These are phyloP conservation scores for Miltochrista miniata DNA, from an alignment of 2,888 invertebrate species.

Conservation along the genomic window DNA sequence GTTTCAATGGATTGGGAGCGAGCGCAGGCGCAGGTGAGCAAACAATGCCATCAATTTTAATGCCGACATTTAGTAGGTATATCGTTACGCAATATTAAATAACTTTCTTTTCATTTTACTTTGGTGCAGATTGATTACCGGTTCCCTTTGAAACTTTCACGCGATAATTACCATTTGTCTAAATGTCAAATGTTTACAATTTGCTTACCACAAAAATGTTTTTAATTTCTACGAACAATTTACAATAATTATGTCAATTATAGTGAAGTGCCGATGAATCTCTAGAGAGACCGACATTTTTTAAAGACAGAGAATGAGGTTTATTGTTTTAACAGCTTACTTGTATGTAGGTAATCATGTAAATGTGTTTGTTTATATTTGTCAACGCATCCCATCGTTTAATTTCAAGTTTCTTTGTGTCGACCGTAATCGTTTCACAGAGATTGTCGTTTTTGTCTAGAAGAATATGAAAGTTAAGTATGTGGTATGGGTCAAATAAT, in stretches of 20 bases:
- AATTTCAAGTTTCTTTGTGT: neutral
- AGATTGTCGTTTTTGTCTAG: too few species aligned
- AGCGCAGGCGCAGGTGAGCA: slow-evolving; percentile 12
- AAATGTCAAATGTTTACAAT: slow-evolving; percentile 15
- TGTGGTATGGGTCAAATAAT: too few species aligned
- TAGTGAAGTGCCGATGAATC: slow-evolving; percentile 2
- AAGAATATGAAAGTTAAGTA: too few species aligned
- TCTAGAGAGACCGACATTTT: slow-evolving; percentile 4
- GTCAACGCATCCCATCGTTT: neutral
- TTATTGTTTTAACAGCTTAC: neutral
- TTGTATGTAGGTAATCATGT: slow-evolving; percentile 2
- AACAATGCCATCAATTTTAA: slow-evolving; percentile 40
- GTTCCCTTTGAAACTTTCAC: slow-evolving; percentile 31
- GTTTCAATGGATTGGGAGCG: slow-evolving; percentile 18
- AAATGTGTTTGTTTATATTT: slow-evolving; percentile 1
- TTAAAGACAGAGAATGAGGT: neutral
- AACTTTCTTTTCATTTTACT: slow-evolving; percentile 39
- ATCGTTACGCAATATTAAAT: slow-evolving; percentile 34
- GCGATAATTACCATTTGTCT: slow-evolving; percentile 31
- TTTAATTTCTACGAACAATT: slow-evolving; percentile 3
- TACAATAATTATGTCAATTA: slow-evolving; percentile 8
- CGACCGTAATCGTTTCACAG: too few species aligned
- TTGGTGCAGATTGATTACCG: slow-evolving; percentile 26
- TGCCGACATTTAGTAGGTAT: slow-evolving; percentile 28
- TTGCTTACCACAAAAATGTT: slow-evolving; percentile 5